Evolutionary conservation across 2,113 vertebrate genomes (phyloP).

Genomic region (Puma concolor): DNA sequence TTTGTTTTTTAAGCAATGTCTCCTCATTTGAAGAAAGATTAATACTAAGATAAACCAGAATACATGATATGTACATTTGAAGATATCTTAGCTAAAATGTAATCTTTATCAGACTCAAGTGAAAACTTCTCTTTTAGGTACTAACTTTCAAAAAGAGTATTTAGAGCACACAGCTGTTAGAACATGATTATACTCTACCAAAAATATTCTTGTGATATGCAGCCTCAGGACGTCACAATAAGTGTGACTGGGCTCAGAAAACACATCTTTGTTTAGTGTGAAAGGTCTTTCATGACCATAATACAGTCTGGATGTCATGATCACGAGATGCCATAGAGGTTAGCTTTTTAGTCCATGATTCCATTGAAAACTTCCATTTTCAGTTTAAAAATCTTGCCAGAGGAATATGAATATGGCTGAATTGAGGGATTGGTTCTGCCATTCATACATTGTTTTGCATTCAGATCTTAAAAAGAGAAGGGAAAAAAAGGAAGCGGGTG

Average conservation of each 20-base stretch:
- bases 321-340: conserved; percentile 58
- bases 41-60: conserved; percentile 64
- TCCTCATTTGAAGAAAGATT: conserved; percentile 66
- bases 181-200: conserved; percentile 35
- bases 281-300: conserved; percentile 58
- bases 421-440: conserved; percentile 49
- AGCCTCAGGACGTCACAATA: not conserved
- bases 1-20: conserved; percentile 41
- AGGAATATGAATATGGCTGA: conserved; percentile 65
- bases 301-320: conserved; percentile 44
- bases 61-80: not conserved
- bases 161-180: conserved; percentile 37
- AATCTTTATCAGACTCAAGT: conserved; percentile 36
- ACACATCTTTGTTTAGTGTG: not conserved
- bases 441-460: conserved; percentile 39
- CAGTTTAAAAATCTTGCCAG: conserved; percentile 46
- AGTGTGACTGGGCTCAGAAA: conserved; percentile 22
- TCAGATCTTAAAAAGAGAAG: conserved; percentile 24
- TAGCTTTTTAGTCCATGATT: conserved; percentile 60
- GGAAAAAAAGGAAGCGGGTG: not conserved
- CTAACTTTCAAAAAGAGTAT: conserved; percentile 54
- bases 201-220: not conserved
- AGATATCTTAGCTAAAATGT: conserved; percentile 13
- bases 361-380: conserved; percentile 56
- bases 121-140: not conserved